phyloP scores from a whole-genome alignment of 2,888 invertebrate species.

The Phasia obesa region DNA sequence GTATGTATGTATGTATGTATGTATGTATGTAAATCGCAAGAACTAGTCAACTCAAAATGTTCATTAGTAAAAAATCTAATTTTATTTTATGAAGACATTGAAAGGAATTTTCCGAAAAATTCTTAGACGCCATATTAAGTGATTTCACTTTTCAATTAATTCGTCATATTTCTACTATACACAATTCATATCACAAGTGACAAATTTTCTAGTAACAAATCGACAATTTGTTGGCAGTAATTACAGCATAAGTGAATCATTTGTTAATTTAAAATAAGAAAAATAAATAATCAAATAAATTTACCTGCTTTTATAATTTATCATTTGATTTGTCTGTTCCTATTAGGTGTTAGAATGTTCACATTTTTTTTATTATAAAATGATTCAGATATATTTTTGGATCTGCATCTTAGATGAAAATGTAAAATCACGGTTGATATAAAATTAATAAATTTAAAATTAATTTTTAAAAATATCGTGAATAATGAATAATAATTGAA shows the following conservation, averaged over 20 bases:
- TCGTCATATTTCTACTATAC: background rate
- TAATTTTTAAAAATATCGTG: too few species aligned
- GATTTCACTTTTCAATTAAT: background rate
- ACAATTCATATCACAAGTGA: background rate
- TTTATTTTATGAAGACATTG: background rate
- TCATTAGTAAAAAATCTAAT: conserved; percentile 7
- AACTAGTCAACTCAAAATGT: conserved; percentile 1
- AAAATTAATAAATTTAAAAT: background rate
- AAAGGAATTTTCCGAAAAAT: background rate
- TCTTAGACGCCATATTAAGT: background rate
- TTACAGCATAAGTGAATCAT: conserved; percentile 7
- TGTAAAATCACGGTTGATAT: background rate
- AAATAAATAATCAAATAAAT: too few species aligned
- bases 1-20: too few species aligned
- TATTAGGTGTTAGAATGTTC: conserved; percentile 27
- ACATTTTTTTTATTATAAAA: background rate
- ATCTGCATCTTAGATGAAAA: conserved; percentile 3
- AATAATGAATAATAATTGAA: too few species aligned
- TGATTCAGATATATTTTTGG: conserved; percentile 26
- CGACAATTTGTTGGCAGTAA: background rate
- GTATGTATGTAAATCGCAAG: too few species aligned
- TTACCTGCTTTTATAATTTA: background rate
- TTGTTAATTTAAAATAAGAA: background rate
- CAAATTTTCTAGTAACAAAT: background rate
- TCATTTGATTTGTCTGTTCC: conserved; percentile 1